Conservation (phyloP, 1,140 invertebrate genomes). For the Drosophila mojavensis region DNA sequence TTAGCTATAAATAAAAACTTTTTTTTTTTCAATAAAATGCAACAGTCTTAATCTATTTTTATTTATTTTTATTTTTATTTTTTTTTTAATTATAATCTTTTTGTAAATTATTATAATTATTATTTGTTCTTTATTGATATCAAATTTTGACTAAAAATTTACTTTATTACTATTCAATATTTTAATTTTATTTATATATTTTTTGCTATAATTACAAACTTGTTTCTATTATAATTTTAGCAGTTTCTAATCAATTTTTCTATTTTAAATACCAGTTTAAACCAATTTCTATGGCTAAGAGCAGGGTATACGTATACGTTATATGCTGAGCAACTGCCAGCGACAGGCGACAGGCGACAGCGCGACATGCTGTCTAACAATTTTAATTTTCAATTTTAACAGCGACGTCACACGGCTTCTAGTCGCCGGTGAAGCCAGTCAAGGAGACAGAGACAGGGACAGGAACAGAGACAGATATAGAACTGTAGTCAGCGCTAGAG, state of each 20-base stretch:
- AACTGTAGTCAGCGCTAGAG: constrained; percentile 10
- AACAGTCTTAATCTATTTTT: too few relatives aligned
- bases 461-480: not conserved
- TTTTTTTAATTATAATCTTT: too few relatives aligned
- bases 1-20: too few relatives aligned
- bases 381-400: constrained; percentile 80
- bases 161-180: too few relatives aligned
- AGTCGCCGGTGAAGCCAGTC: constrained; percentile 48
- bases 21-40: too few relatives aligned
- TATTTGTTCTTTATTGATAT: too few relatives aligned
- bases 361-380: constrained; percentile 80
- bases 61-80: too few relatives aligned
- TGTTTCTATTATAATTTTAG: too few relatives aligned
- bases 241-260: not conserved
- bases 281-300: not conserved
- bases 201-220: too few relatives aligned
- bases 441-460: not conserved
- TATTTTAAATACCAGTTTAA: not conserved
- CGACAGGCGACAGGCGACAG: constrained; percentile 77
- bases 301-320: constrained; percentile 64
- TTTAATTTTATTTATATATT: too few relatives aligned
- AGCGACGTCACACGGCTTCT: constrained; percentile 44
- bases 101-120: too few relatives aligned
- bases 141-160: too few relatives aligned
- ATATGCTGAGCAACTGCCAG: constrained; percentile 58